Base-by-base conservation (phyloP, 92 coral and sea anemone species). In the Porites divaricata region DNA sequence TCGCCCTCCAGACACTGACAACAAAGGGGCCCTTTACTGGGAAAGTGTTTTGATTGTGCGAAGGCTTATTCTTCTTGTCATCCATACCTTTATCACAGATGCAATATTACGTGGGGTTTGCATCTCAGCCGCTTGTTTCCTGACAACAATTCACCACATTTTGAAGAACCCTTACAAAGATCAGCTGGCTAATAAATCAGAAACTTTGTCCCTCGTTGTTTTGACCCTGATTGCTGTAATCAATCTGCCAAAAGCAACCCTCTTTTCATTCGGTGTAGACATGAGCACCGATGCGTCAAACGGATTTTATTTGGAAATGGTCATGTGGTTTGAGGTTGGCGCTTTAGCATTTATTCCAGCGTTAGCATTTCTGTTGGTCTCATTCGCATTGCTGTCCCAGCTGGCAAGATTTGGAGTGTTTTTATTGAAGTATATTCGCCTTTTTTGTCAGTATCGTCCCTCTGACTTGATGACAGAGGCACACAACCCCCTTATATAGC, bases 21-120 rank as follows among this genome's bases (percentile, higher is more conserved):
- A 84, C 25, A 51, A 65, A 58, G 93, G 93, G 57, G 77, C 93
- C 19, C 81, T 90, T 35, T 83, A 90, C 79, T 90, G 93, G 93
- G 93, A 90, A 73, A 90, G 93, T 23, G 81, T 87, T 65, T 78
- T 87, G 82, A 90, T 83, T 82, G 93, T 88, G 45, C 85, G 93
- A 50, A 78, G 93, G 13, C 79, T 90, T 8, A 49, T 87, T 45
- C 78, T 90, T 16, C 73, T 90, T 22, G 79, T 72, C 7, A 81
- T 84, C 11, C 81, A 74, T 19, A 66, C 90, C 21, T 87, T 90
- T 22, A 74, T 90, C 45, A 24, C 85, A 63, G 67, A 58, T 67
- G 61, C 84, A 1, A 77, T 90, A 88, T 13, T 87, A 23, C 93
- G 93, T 41, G 58, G 83, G 70, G n/a, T 87, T 17, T 86, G 76